phyloP scores from a whole-genome alignment of 1,140 invertebrate species.

The Drosophila bifasciata region DNA sequence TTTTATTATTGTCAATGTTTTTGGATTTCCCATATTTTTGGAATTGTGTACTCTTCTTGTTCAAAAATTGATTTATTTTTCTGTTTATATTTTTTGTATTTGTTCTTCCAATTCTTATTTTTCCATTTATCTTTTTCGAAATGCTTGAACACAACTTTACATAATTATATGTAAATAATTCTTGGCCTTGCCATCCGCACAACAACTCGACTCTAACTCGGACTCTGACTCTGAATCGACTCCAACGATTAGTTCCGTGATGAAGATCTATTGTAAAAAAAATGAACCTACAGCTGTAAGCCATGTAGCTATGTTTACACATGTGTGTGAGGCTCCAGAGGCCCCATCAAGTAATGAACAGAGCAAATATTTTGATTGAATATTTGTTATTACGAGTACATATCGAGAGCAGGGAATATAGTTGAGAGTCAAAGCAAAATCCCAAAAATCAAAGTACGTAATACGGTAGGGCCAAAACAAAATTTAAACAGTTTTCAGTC shows the following conservation, averaged over 20 bases:
- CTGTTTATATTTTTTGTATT: conserved; percentile 14
- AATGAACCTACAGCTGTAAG: conserved; percentile 18
- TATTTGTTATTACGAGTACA: conserved; percentile 37
- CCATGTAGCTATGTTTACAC: conserved; percentile 28
- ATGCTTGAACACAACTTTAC: conserved; percentile 30
- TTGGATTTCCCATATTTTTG: no score
- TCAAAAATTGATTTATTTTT: conserved; percentile 4
- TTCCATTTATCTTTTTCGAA: conserved; percentile 12
- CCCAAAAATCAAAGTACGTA: conserved; percentile 49
- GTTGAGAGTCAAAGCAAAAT: conserved; percentile 8
- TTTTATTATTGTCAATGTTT: no score
- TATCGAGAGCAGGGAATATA: conserved; percentile 6
- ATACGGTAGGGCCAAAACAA: conserved; percentile 32
- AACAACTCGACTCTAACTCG: conserved; percentile 2
- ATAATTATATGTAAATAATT: conserved; percentile 60
- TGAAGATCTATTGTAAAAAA: conserved; percentile 43
- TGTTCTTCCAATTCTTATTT: conserved; percentile 7
- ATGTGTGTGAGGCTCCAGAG: conserved; percentile 24
- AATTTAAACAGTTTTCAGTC: conserved; percentile 27
- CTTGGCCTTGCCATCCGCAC: conserved; percentile 49
- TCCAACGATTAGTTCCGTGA: conserved; percentile 55
- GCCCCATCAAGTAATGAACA: conserved; percentile 32
- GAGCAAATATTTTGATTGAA: conserved; percentile 47
- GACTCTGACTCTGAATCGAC: conserved; percentile 13
- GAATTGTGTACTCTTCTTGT: no score